Base-by-base conservation (phyloP, 2,113 vertebrate genomes). In the Gadus chalcogrammus region DNA sequence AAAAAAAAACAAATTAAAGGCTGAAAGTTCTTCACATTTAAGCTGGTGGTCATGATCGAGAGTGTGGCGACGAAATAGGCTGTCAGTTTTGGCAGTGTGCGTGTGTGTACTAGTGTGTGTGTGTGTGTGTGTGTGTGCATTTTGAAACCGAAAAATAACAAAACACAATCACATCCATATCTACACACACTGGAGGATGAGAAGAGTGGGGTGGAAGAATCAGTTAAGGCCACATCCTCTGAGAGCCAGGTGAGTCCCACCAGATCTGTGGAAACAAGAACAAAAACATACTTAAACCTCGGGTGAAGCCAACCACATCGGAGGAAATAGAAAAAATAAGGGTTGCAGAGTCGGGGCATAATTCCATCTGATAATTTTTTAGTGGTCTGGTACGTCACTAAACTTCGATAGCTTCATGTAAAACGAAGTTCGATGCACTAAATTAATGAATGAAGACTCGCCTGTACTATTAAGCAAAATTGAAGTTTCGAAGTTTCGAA, bases 21-120 rank as follows among this genome's bases (percentile, higher is more conserved):
- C 71, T 76, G 80, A 83, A 82, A 87, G 88, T 92, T 93, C 89
- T 93, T 93, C 92, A 93, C 92, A 93, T 93, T 93, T 92, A 88
- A 88, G 90, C 90, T 92, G 90, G 92, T 92, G 87, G 86, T 90
- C 82, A 85, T 89, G 88, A 88, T 91, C 88, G 87, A 85, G 90
- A 92, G 89, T 92, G 88, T 67, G 87, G 84, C 86, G 42, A 48
- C 42, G 42, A 87, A 89, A 90, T 86, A 81, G 88, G 88, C 88
- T 88, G 91, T 92, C 92, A 92, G 90, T 93, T 92, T 92, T 93
- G 91, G 92, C 92, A 92, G 92, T 92, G 88, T 86, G 89, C 82
- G 84, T 88, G 86, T 87, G 87, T 92, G 85, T 90, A 80, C 59
- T 62, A 77, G 82, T 87, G 84, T 88, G 85, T 88, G 85, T 87